A percentile compares a stretch with the other conserved stretches of the same genome.
Evolutionary conservation across 23 tunicate genomes (phyloP).

Genomic region (Clavelina lepadiformis): DNA sequence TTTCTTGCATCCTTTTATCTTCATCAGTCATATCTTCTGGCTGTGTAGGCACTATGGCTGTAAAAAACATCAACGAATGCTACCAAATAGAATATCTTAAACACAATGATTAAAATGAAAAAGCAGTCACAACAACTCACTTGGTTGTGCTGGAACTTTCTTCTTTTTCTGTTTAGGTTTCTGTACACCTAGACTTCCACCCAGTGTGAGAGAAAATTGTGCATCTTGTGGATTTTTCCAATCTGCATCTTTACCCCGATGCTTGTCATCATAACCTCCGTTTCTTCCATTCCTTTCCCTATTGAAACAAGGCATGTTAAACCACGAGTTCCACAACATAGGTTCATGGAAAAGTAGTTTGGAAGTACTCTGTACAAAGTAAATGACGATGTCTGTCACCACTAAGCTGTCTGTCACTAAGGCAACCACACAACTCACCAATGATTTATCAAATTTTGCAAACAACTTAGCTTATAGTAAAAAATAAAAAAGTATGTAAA

Average conservation of each 20-base stretch:
- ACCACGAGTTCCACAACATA: too few relatives aligned
- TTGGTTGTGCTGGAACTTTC: slow-evolving; percentile 40
- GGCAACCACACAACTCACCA: too few relatives aligned
- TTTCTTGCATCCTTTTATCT: slow-evolving; percentile 85
- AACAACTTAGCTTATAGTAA: too few relatives aligned
- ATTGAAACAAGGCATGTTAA: not conserved
- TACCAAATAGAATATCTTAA: not conserved
- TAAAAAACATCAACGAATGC: not conserved
- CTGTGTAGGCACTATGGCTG: slow-evolving; percentile 33
- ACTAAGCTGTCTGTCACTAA: too few relatives aligned
- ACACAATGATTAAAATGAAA: not conserved
- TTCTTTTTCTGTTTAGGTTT: slow-evolving; percentile 59
- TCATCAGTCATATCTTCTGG: slow-evolving; percentile 89
- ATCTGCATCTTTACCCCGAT: slow-evolving; percentile 30
- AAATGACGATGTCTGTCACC: too few relatives aligned
- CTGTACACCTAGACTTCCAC: slow-evolving; percentile 86
- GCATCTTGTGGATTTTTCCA: slow-evolving; percentile 61
- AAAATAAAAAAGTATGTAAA: too few relatives aligned
- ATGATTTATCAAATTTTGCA: too few relatives aligned
- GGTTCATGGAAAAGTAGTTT: too few relatives aligned
- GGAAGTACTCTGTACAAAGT: too few relatives aligned
- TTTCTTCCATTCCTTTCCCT: not conserved
- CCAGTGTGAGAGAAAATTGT: slow-evolving; percentile 62
- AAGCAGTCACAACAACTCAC: slow-evolving; percentile 6
- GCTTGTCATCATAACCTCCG: slow-evolving; percentile 25